Base-by-base conservation (phyloP, 2,797 vertebrate species). In the Sebastes goodei region DNA sequence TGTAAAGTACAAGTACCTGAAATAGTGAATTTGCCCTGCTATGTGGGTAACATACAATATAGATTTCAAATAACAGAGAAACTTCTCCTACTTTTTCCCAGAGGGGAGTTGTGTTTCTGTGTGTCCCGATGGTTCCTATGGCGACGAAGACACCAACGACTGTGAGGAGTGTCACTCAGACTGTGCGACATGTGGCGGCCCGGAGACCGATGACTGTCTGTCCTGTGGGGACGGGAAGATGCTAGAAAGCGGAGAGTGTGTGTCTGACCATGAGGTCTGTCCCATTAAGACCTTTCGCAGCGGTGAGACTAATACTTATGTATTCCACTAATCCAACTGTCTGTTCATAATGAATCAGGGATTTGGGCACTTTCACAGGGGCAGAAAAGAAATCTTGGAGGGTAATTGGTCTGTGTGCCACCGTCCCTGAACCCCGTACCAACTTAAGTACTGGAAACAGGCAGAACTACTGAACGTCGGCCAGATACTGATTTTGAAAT, bases 141-240 rank as follows among this genome's bases (percentile, higher is more conserved):
- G 89, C 0, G 96, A 99, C 55, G 92, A 94, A 20, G 92, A 96
- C 75, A 90, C 86, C 33, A 96, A 96, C 55, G 96, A 97, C 74
- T 99, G 98, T 0, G 96, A 97, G 77, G 95, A 95, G 71, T 99
- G 98, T 88, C 96, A 97, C 75, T 84, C 56, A 3, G 92, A 91
- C 86, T 99, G 98, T 27, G 72, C 52, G 69, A 95, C 94, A 0
- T 99, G 98, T 67, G 78, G 23, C 1, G 97, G 97, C 8, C 93
- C 92, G 0, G 92, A 94, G 65, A 80, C 83, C 2, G 15, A 89
- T 0, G 87, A 96, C 52, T 99, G 98, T 30, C 92, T 93, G 49
- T 89, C 87, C 1, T 99, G 98, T 76, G 21, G 80, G 30, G 56
- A 60, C 4, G 90, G 65, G 29, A 92, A 76, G 87, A 86, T 0